A percentile compares a stretch with the other conserved stretches of the same genome.
Conservation (phyloP, 2,888 invertebrate genomes). For the Periphyllus acericola region DNA sequence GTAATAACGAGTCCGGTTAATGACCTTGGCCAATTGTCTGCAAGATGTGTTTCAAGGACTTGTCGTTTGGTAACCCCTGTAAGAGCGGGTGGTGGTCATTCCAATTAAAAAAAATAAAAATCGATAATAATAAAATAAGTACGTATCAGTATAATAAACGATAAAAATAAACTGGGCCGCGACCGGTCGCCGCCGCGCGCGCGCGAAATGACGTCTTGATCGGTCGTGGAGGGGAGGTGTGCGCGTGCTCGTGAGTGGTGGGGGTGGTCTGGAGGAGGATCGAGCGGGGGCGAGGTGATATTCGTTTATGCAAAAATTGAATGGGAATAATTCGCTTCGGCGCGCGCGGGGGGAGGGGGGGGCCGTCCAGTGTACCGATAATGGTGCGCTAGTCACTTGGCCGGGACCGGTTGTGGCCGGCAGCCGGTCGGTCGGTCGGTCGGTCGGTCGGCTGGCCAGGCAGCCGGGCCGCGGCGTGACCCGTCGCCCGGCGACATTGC, state of each 20-base stretch:
- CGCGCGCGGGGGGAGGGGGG: neutral
- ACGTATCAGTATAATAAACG: neutral
- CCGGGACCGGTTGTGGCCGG: slow-evolving; percentile 32
- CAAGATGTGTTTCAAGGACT: slow-evolving; percentile 42
- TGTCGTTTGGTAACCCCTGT: slow-evolving; percentile 51
- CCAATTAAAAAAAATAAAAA: neutral
- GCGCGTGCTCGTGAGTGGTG: neutral
- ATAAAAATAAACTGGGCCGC: slow-evolving; percentile 50
- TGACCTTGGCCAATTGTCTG: slow-evolving; percentile 55
- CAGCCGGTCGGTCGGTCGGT: neutral
- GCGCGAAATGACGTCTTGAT: no score
- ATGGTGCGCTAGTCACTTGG: neutral
- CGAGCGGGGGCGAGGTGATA: slow-evolving; percentile 18
- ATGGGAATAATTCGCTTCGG: slow-evolving; percentile 13
- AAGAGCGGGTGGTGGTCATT: slow-evolving; percentile 23
- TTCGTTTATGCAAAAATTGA: slow-evolving; percentile 37
- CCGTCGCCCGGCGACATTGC: slow-evolving; percentile 52
- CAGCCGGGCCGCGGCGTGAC: slow-evolving; percentile 26
- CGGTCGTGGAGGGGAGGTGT: no score
- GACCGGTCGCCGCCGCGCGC: neutral
- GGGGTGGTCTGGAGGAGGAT: no score
- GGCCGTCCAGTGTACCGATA: neutral
- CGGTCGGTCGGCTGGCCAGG: neutral
- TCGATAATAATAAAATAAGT: neutral
- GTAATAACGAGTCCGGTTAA: slow-evolving; percentile 43